phyloP scores from a whole-genome alignment of 2,797 vertebrate species.

The Lutjanus argentimaculatus region DNA sequence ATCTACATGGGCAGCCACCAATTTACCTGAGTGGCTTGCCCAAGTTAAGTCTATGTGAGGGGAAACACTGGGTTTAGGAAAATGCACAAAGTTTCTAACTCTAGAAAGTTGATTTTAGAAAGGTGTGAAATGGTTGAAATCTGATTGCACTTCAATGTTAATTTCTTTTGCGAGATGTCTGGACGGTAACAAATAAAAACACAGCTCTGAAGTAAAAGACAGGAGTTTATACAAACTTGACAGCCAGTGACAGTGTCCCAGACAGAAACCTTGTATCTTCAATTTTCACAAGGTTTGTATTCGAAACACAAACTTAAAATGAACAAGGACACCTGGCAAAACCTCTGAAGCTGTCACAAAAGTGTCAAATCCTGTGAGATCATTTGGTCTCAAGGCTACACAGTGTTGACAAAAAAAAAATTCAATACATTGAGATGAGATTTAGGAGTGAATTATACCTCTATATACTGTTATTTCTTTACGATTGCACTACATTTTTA shows the following conservation, averaged over 20 bases:
- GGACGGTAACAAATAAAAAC: conserved; percentile 2
- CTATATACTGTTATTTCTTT: not conserved
- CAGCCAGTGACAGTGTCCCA: not conserved
- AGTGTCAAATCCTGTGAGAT: conserved; percentile 11
- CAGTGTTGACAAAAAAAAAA: not conserved
- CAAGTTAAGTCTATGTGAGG: too few relatives aligned
- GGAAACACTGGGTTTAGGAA: too few relatives aligned
- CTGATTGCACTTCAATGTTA: not conserved
- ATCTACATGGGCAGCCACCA: too few relatives aligned
- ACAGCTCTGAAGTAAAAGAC: not conserved
- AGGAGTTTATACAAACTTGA: not conserved
- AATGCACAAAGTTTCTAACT: too few relatives aligned
- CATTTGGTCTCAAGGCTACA: not conserved
- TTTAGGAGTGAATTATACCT: not conserved
- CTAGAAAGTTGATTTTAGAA: not conserved
- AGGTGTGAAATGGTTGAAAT: not conserved
- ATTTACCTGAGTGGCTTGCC: too few relatives aligned
- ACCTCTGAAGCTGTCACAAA: conserved; percentile 9
- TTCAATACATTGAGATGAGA: not conserved
- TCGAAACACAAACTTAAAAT: not conserved
- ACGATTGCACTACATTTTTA: not conserved
- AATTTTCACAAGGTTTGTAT: conserved; percentile 2
- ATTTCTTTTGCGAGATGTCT: not conserved
- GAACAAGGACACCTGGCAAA: not conserved
- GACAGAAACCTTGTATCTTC: not conserved